Evolutionary conservation across 1,140 invertebrate species (phyloP).

Genomic region (Marisa cornuarietis): DNA sequence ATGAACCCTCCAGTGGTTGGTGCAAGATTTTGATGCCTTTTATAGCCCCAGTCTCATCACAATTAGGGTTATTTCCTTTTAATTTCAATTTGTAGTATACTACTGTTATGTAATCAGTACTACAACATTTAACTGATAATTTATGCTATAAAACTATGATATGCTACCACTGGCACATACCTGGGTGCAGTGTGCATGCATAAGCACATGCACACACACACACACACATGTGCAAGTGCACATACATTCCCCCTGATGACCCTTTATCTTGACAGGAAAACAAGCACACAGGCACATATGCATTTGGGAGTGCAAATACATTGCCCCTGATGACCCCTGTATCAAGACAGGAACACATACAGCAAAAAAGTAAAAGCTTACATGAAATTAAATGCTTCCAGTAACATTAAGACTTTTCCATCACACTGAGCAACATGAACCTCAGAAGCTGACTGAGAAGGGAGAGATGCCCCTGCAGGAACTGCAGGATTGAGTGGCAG

Average conservation of each 20-base stretch:
- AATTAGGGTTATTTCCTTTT: neutral
- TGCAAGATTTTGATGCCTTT: neutral
- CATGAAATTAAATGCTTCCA: slow-evolving; percentile 46
- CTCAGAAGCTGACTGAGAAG: slow-evolving; percentile 25
- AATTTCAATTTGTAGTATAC: neutral
- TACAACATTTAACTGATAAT: no score
- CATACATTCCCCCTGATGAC: neutral
- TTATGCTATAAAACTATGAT: no score
- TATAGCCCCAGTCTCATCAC: neutral
- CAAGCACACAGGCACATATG: neutral
- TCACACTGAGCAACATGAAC: slow-evolving; percentile 30
- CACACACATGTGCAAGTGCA: neutral
- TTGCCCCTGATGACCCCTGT: neutral
- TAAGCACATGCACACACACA: neutral
- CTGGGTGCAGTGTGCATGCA: neutral
- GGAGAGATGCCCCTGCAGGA: slow-evolving; percentile 32
- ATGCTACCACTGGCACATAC: neutral
- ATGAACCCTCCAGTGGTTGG: no score
- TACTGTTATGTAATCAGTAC: neutral
- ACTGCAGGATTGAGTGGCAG: slow-evolving; percentile 26
- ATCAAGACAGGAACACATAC: neutral
- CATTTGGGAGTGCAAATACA: neutral
- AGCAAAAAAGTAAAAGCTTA: slow-evolving; percentile 17
- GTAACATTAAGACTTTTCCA: slow-evolving; percentile 31
- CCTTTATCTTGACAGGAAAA: neutral